These are phyloP conservation scores for Plestiodon gilberti DNA, from an alignment of 2,113 vertebrate genomes.

Conservation along the genomic window DNA sequence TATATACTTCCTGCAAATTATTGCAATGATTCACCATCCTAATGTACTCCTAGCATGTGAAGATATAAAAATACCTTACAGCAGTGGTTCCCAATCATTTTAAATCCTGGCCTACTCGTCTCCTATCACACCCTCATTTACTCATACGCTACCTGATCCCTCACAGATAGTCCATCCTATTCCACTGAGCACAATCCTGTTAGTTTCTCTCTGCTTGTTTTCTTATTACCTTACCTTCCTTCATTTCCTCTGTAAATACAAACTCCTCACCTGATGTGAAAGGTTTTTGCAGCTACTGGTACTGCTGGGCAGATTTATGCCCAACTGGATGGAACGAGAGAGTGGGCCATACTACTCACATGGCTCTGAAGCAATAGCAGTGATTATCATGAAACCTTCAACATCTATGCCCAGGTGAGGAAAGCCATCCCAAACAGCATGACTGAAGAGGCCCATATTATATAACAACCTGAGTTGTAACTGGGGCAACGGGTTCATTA, in stretches of 20 bases:
- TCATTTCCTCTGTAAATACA: background rate
- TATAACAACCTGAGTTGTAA: background rate
- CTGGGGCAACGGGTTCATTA: background rate
- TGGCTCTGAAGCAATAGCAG: background rate
- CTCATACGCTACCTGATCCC: background rate
- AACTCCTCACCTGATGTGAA: background rate
- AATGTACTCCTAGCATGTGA: background rate
- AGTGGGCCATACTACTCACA: background rate
- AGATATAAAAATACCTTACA: background rate
- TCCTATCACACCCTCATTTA: too few relatives aligned
- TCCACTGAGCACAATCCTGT: background rate
- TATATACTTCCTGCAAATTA: background rate
- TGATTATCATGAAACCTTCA: background rate
- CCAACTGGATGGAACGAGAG: background rate
- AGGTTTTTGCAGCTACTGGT: background rate
- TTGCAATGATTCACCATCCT: background rate
- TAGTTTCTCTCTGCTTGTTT: background rate
- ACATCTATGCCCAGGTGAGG: background rate
- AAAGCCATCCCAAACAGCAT: background rate
- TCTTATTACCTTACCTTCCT: background rate
- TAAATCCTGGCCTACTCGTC: background rate
- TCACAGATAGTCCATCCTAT: background rate
- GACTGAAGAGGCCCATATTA: background rate
- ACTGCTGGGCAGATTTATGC: background rate
- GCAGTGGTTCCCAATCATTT: background rate